Percentiles rank a stretch among this genome's conserved stretches.
Conservation (phyloP, 2,797 vertebrate genomes). For the Numenius phaeopus region DNA sequence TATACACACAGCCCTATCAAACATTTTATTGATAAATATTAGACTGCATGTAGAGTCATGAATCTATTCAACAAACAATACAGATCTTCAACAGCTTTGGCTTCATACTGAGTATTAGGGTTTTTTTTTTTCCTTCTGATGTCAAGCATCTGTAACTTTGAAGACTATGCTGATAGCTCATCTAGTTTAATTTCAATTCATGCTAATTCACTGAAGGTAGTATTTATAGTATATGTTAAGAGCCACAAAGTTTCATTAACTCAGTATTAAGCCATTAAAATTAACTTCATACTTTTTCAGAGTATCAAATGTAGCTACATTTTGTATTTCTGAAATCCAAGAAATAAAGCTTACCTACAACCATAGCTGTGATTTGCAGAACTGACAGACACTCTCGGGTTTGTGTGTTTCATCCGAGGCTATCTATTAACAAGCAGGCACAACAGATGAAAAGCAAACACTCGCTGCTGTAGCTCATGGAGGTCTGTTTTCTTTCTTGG, state of each 20-base stretch:
- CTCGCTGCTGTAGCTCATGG: background rate
- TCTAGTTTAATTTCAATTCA: background rate
- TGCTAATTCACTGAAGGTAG: background rate
- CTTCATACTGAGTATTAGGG: background rate
- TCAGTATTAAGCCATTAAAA: background rate
- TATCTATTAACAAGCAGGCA: background rate
- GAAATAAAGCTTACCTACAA: background rate
- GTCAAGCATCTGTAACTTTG: background rate
- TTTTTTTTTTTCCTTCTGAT: background rate
- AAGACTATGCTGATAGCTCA: background rate
- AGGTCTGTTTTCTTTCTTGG: slow-evolving; percentile 26
- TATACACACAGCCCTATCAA: background rate
- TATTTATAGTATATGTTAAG: background rate
- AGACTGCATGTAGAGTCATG: background rate
- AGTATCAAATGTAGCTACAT: background rate
- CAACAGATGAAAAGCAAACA: background rate
- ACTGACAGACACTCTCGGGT: background rate
- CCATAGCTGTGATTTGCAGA: background rate
- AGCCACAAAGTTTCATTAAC: background rate
- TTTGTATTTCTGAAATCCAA: background rate
- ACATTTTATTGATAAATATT: background rate
- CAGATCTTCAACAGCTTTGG: background rate
- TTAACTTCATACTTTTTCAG: background rate
- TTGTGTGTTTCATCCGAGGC: background rate
- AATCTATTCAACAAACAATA: background rate